These are phyloP conservation scores for Alcis repandata DNA, from an alignment of 2,888 invertebrate species.

Conservation along the genomic window DNA sequence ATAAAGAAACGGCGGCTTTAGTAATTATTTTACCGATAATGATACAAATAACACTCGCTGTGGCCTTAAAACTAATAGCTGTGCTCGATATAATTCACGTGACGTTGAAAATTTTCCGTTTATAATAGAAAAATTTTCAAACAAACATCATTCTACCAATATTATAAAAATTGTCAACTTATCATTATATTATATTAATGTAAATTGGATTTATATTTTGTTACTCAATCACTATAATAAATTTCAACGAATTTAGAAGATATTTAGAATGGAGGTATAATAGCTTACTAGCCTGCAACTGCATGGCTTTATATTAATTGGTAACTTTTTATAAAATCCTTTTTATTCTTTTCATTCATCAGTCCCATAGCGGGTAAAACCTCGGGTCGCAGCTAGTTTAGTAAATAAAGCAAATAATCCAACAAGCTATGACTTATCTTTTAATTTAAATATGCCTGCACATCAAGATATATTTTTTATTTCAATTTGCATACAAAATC, in stretches of 20 bases:
- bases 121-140: slow-evolving; percentile 22
- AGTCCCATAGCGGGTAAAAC: too few species aligned
- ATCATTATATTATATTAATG: slow-evolving; percentile 1
- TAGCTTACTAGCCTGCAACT: too few species aligned
- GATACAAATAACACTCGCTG: slow-evolving; percentile 44
- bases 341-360: too few species aligned
- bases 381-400: too few species aligned
- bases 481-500: not conserved
- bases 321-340: too few species aligned
- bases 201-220: not conserved
- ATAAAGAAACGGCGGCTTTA: slow-evolving; percentile 17
- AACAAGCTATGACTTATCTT: not conserved
- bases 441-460: not conserved
- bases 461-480: not conserved
- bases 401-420: too few species aligned
- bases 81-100: slow-evolving; percentile 54
- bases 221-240: too few species aligned
- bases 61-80: slow-evolving; percentile 58
- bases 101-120: slow-evolving; percentile 57
- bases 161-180: slow-evolving; percentile 16
- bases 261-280: too few species aligned
- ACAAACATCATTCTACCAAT: not conserved
- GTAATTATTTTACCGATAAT: slow-evolving; percentile 56
- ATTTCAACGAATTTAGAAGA: too few species aligned
- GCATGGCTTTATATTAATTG: too few species aligned